Conservation (phyloP, 2,888 invertebrate species). For the Hoplodrina ambigua region DNA sequence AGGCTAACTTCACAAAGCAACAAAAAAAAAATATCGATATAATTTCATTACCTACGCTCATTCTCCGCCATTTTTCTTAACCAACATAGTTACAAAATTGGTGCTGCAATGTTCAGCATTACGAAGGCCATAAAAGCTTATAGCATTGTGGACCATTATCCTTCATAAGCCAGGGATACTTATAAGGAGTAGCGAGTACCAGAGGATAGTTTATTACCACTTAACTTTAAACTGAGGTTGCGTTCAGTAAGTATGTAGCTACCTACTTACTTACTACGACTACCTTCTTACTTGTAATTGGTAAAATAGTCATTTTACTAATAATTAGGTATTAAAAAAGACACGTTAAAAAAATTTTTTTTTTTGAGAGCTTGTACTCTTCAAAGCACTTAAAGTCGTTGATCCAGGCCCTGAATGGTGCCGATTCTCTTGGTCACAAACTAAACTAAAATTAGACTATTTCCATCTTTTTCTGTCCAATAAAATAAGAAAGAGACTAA, state of each 20-base stretch:
- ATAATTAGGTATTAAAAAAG: too few relatives aligned
- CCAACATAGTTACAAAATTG: constrained; percentile 79
- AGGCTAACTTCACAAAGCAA: not conserved
- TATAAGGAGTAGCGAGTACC: constrained; percentile 79
- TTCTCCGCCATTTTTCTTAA: constrained; percentile 65
- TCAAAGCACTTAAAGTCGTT: too few relatives aligned
- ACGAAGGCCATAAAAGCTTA: constrained; percentile 81
- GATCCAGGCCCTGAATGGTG: too few relatives aligned
- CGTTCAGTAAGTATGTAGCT: constrained; percentile 60
- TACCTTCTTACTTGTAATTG: constrained; percentile 66
- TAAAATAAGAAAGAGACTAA: too few relatives aligned
- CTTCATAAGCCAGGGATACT: constrained; percentile 81
- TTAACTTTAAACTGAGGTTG: constrained; percentile 73
- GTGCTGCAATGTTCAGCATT: constrained; percentile 57
- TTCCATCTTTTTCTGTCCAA: too few relatives aligned
- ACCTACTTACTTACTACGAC: too few relatives aligned
- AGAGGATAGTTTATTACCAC: constrained; percentile 80
- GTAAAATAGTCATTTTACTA: constrained; percentile 55
- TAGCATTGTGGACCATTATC: constrained; percentile 81
- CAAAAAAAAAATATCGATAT: constrained; percentile 34
- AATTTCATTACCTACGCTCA: constrained; percentile 57
- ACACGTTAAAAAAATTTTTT: too few relatives aligned
- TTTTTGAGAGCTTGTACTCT: too few relatives aligned
- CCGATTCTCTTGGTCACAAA: too few relatives aligned
- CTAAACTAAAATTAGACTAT: too few relatives aligned